Base-by-base conservation (phyloP, 2,888 invertebrate species). In the Notodonta dromedarius region DNA sequence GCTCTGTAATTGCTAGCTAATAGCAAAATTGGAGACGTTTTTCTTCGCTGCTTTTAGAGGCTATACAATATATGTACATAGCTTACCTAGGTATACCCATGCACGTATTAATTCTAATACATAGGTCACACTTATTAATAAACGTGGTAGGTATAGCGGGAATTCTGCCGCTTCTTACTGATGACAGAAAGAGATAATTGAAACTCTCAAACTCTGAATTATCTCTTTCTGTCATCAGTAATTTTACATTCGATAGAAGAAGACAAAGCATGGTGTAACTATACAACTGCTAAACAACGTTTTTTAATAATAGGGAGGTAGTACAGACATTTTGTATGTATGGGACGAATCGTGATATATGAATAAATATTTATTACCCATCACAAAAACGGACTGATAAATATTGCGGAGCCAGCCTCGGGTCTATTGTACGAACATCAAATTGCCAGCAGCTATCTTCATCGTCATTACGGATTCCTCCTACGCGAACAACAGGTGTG, bases 401-500 rank as follows among this genome's bases (percentile, higher is more conserved):
- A 71, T 72, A 62, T 60, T 70, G 63, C 74, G 70, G 73, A 76
- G 69, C 69, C 69, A 62, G 63, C 70, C 67, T 66, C 61, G 62
- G 65, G 67, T 76, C 77, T 77, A 82, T 83, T 84, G 79, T 85
- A 76, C 78, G 79, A 80, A 83, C 77, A 81, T 80, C 77, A 80
- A 82, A 86, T 80, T 77, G 83, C 79, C 80, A 82, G 80, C 76
- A 85, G 83, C 83, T 84, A 86, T 89, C 84, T 82, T 82, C 81
- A 80, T 66, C 81, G 84, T 86, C 84, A 90, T 85, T 82, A 83
- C 73, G 71, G 77, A 74, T 83, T 76, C 84, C 75, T 81, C 85
- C 82, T 78, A 82, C 80, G 74, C 79, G 77, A 80, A 82, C 80
- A 82, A 86, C 89, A 88, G 86, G 84, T 86, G 89, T 85, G 85